phyloP scores from a whole-genome alignment of 2,797 vertebrate species.

The Cottoperca gobio region DNA sequence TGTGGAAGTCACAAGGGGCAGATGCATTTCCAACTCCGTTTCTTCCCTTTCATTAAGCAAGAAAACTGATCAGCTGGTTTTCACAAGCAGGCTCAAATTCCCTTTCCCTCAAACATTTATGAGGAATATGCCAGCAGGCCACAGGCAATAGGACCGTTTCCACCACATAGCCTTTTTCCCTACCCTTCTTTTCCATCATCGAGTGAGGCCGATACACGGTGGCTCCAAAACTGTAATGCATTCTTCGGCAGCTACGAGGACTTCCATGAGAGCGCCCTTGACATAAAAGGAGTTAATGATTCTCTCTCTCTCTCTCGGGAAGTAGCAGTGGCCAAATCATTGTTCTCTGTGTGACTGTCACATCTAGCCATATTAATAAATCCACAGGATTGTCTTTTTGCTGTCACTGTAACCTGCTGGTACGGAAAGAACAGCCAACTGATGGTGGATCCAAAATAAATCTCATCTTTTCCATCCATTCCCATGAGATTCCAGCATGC shows the following conservation, averaged over 20 bases:
- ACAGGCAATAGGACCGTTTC: not conserved
- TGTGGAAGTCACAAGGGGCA: not conserved
- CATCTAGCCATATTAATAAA: conserved; percentile 60
- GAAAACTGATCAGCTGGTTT: conserved; percentile 32
- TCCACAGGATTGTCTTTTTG: conserved; percentile 45
- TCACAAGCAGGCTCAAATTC: conserved; percentile 24
- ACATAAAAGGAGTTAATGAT: conserved; percentile 63
- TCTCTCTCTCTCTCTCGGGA: conserved; percentile 27
- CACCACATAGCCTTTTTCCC: not conserved
- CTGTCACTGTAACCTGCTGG: conserved; percentile 60
- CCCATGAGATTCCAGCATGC: conserved; percentile 43
- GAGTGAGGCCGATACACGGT: not conserved
- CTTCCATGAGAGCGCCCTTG: conserved; percentile 49
- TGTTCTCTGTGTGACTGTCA: conserved; percentile 57
- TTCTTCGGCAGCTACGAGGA: conserved; percentile 23
- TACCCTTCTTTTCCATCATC: not conserved
- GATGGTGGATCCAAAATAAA: conserved; percentile 45
- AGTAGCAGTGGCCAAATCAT: conserved; percentile 52
- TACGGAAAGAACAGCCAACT: conserved; percentile 57
- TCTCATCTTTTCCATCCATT: conserved; percentile 33
- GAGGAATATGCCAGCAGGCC: conserved; percentile 9
- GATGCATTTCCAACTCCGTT: not conserved
- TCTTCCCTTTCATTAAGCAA: conserved; percentile 34
- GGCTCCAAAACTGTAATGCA: conserved; percentile 4
- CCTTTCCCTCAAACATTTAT: conserved; percentile 48